Evolutionary conservation across 2,888 invertebrate genomes (phyloP).

Genomic region (Argyresthia albistria): DNA sequence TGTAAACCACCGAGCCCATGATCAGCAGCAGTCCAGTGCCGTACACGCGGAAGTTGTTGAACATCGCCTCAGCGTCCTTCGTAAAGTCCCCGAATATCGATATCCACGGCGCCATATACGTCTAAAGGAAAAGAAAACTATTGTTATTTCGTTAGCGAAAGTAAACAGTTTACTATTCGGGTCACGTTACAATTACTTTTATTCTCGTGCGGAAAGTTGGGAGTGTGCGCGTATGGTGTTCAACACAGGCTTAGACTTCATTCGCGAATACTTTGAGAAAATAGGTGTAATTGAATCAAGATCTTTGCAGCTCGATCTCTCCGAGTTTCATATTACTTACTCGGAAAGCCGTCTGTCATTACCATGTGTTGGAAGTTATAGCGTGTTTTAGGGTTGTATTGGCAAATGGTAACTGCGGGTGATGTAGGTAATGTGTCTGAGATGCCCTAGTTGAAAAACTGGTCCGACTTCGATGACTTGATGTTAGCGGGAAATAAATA

Average conservation of each 20-base stretch:
- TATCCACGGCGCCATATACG: conserved; percentile 92
- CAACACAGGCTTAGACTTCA: conserved; percentile 13
- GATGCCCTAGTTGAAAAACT: no score
- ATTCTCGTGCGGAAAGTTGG: conserved; percentile 11
- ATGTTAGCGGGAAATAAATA: no score
- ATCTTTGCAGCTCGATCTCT: no score
- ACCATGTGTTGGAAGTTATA: background rate
- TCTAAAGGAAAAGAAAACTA: conserved; percentile 66
- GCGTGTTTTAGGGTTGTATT: no score
- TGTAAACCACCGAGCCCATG: conserved; percentile 93
- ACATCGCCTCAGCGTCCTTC: conserved; percentile 89
- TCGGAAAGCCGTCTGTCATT: background rate
- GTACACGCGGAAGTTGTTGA: conserved; percentile 98
- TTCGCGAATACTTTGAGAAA: conserved; percentile 11
- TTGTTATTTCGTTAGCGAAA: background rate
- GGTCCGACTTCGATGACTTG: no score
- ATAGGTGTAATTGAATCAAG: conserved; percentile 16
- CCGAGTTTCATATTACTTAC: background rate
- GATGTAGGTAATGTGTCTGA: no score
- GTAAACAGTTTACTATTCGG: background rate
- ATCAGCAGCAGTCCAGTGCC: conserved; percentile 90
- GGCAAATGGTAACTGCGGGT: no score
- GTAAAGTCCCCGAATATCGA: conserved; percentile 94
- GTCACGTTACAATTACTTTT: conserved; percentile 22
- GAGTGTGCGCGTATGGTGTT: conserved; percentile 11